Conservation (phyloP, 2,113 vertebrate species). For the Romanogobio albipinnatus region DNA sequence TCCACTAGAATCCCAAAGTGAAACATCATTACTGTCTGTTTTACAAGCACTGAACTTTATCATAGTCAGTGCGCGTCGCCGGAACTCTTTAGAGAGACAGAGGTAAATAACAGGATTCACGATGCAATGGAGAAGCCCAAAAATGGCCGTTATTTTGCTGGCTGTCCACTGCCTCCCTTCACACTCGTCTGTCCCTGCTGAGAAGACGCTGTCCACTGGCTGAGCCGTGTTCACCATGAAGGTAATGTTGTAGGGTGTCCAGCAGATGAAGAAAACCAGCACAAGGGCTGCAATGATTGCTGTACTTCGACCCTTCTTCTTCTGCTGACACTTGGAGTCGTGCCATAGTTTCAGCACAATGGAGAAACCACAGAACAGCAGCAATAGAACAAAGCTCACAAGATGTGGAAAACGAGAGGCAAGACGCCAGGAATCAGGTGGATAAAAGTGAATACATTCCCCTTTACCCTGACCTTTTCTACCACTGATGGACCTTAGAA, state of each 20-base stretch:
- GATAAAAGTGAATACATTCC: constrained; percentile 73
- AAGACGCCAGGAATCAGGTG: constrained; percentile 44
- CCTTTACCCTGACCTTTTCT: constrained; percentile 46
- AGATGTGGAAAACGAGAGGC: constrained; percentile 69
- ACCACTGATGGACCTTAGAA: constrained; percentile 45
- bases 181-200: neutral
- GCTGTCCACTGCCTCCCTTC: neutral
- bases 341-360: constrained; percentile 63
- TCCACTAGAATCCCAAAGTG: constrained; percentile 64
- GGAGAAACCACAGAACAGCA: constrained; percentile 71
- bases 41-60: constrained; percentile 55
- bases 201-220: neutral
- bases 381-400: constrained; percentile 75
- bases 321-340: constrained; percentile 63
- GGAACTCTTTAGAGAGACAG: constrained; percentile 76
- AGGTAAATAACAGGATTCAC: constrained; percentile 84
- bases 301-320: constrained; percentile 57
- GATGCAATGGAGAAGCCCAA: constrained; percentile 81
- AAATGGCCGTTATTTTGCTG: constrained; percentile 63
- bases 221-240: constrained; percentile 73
- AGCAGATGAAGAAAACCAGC: constrained; percentile 78
- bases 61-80: constrained; percentile 63
- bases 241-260: constrained; percentile 82
- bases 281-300: constrained; percentile 72
- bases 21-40: constrained; percentile 28